Evolutionary conservation across 2,888 invertebrate species (phyloP).

Genomic region (Hyposoter dolosus): DNA sequence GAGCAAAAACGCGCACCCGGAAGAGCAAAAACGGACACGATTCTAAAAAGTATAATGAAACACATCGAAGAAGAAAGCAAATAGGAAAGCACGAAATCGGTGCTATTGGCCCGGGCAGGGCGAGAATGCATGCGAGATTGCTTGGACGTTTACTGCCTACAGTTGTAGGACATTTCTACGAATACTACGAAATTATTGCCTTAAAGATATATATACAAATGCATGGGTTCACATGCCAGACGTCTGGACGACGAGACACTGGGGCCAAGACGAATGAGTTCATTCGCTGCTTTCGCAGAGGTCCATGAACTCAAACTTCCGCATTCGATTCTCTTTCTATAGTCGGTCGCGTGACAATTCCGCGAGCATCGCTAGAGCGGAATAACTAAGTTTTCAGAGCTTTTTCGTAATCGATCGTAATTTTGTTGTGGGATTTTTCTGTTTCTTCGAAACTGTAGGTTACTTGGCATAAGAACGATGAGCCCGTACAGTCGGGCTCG

Average conservation of each 20-base stretch:
- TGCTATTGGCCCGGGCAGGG: constrained; percentile 52
- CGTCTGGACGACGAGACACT: constrained; percentile 60
- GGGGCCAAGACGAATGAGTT: constrained; percentile 53
- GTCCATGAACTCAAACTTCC: constrained; percentile 62
- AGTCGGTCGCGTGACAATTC: constrained; percentile 17
- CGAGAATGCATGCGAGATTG: constrained; percentile 52
- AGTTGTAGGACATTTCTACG: constrained; percentile 28
- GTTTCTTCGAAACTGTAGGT: constrained; percentile 86
- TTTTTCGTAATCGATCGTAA: neutral
- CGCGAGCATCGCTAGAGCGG: neutral
- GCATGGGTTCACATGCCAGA: constrained; percentile 55
- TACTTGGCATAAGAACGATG: constrained; percentile 95
- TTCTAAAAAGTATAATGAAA: constrained; percentile 22
- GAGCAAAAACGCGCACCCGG: constrained; percentile 67
- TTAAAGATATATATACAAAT: constrained; percentile 24
- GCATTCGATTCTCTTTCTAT: constrained; percentile 44
- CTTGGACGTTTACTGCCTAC: constrained; percentile 28
- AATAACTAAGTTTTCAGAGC: neutral
- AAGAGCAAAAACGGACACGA: constrained; percentile 48
- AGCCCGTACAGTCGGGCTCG: constrained; percentile 90
- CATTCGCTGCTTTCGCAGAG: constrained; percentile 42
- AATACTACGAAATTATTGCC: constrained; percentile 24
- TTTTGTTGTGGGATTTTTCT: neutral
- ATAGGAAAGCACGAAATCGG: constrained; percentile 58
- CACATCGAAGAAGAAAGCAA: constrained; percentile 58